phyloP scores from a whole-genome alignment of 2,888 invertebrate genomes.

The Gari tellinella region DNA sequence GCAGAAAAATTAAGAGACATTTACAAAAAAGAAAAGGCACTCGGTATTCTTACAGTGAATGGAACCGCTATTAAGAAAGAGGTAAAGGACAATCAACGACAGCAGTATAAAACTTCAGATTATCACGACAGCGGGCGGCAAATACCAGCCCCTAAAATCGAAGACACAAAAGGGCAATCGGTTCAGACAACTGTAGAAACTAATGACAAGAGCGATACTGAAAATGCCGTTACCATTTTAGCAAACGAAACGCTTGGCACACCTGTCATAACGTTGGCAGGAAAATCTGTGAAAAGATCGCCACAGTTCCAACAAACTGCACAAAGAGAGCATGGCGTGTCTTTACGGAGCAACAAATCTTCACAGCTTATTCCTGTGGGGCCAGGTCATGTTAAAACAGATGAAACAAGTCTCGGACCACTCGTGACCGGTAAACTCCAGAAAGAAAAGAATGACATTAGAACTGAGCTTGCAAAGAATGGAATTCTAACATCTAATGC shows the following conservation, averaged over 20 bases:
- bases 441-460: conserved; percentile 20
- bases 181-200: neutral
- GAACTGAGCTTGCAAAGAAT: conserved; percentile 28
- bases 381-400: too few species aligned
- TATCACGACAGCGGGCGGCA: conserved; percentile 2
- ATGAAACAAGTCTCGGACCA: conserved; percentile 12
- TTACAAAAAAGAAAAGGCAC: conserved; percentile 19
- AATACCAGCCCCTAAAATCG: neutral
- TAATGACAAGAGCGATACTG: too few species aligned
- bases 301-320: too few species aligned
- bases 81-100: conserved; percentile 2
- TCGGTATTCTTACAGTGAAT: conserved; percentile 2
- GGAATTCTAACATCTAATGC: conserved; percentile 21
- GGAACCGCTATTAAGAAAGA: conserved; percentile 8
- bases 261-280: too few species aligned
- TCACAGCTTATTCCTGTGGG: too few species aligned
- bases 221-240: too few species aligned
- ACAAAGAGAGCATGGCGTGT: too few species aligned
- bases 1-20: conserved; percentile 34
- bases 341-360: too few species aligned
- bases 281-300: too few species aligned
- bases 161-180: conserved; percentile 4
- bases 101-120: conserved; percentile 21
- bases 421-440: conserved; percentile 25
- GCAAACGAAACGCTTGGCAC: too few species aligned